A percentile compares a stretch with the other conserved stretches of the same genome.
Evolutionary conservation across 2,888 invertebrate genomes (phyloP).

Genomic region (Electrophaes corylata): DNA sequence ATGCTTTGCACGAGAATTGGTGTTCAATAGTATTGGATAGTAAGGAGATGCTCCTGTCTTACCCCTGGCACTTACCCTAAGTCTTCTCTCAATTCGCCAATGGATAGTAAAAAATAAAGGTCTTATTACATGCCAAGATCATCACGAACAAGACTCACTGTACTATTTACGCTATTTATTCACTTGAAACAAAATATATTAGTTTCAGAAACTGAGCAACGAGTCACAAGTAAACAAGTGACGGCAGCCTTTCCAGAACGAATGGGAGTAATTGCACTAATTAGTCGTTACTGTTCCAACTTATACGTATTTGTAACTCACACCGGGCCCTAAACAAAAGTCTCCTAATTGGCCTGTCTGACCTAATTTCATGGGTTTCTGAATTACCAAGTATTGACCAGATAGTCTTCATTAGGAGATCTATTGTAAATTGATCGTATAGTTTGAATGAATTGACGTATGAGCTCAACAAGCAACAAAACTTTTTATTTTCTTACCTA

Average conservation of each 20-base stretch:
- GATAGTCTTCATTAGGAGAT: constrained; percentile 17
- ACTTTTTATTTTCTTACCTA: background rate
- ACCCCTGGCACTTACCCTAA: too few species aligned
- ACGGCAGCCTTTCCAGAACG: constrained; percentile 35
- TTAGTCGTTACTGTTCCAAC: constrained; percentile 45
- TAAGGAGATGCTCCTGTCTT: too few species aligned
- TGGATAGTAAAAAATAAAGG: too few species aligned
- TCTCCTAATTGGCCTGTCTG: constrained; percentile 39
- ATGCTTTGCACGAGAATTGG: too few species aligned
- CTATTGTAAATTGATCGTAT: background rate
- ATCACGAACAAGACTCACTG: background rate
- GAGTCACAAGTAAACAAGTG: constrained; percentile 33
- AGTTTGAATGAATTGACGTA: too few species aligned
- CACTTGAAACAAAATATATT: constrained; percentile 9
- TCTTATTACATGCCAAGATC: too few species aligned
- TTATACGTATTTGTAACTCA: constrained; percentile 45
- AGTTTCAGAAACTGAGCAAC: constrained; percentile 15
- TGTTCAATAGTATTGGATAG: too few species aligned
- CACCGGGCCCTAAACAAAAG: constrained; percentile 39
- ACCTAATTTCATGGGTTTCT: constrained; percentile 41
- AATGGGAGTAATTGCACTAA: constrained; percentile 52
- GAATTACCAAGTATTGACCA: constrained; percentile 37
- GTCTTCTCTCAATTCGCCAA: too few species aligned
- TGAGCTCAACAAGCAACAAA: too few species aligned
- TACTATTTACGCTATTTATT: constrained; percentile 9